These are phyloP conservation scores for Copsychus sechellarum DNA, from an alignment of 2,113 vertebrate genomes.

Conservation along the genomic window DNA sequence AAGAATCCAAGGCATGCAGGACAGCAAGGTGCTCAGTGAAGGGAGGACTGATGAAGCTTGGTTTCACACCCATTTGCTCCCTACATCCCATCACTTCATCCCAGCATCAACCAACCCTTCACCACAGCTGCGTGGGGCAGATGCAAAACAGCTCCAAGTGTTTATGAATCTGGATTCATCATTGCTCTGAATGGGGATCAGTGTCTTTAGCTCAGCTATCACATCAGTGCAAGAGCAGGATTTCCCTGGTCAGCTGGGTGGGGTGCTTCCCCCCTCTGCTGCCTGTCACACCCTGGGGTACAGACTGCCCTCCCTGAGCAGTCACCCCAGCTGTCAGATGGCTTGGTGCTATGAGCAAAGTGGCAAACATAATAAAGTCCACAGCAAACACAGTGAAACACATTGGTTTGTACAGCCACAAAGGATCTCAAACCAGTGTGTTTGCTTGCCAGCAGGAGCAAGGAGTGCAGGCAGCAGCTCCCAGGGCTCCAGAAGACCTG, in stretches of 20 bases:
- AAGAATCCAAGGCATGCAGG: fast-evolving
- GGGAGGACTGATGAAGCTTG: background rate
- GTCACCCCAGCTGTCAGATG: background rate
- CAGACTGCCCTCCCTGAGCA: background rate
- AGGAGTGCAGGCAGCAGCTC: background rate
- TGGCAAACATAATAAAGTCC: background rate
- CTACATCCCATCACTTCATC: background rate
- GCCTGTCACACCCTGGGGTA: background rate
- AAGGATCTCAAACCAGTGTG: background rate
- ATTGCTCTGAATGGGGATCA: background rate
- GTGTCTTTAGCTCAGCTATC: background rate
- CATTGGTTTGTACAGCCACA: background rate
- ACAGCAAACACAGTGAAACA: background rate
- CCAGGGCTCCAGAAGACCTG: background rate
- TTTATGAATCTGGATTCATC: background rate
- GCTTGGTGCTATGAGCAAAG: background rate
- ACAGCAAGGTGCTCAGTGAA: background rate
- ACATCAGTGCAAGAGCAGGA: background rate
- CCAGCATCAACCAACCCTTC: background rate
- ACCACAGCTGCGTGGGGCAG: background rate
- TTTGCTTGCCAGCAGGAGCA: background rate
- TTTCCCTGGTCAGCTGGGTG: background rate
- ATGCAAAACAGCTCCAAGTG: background rate
- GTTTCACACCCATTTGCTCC: background rate
- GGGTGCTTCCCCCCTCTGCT: background rate